Evolutionary conservation across 2,888 invertebrate species (phyloP), one percentile per base, ranked within the genome.

Genomic region (Diplolepis rosae): DNA sequence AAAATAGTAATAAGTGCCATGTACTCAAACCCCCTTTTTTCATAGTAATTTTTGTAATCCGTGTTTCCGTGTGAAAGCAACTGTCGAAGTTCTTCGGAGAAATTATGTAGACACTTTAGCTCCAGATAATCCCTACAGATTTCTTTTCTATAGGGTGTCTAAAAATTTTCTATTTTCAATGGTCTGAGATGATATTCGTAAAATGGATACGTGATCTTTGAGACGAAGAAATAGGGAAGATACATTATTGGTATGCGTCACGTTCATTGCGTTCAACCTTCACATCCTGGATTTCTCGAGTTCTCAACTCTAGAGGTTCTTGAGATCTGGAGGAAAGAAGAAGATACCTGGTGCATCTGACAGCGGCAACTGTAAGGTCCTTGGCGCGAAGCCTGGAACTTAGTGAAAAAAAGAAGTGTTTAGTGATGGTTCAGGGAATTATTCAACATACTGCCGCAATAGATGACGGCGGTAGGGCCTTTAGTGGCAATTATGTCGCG

Each of bases 261-360:
- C 76, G 50, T 69, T 73, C 71, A 70, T 74, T 74, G 76, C 74
- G 74, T 73, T 77, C 73, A 74, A 77, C 76, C 76, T 77, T 77
- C 74, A 73, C 71, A 74, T 71, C 70, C 70, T 72, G 69, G 61
- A 61, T 61, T 61, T 61, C 61, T 61, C 61, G 15, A 61, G 39
- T 39, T 61, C 61, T 61, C 39, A 22, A 48, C 18, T 48, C 48
- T 48, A 1, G 3, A 2, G 39, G 39, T n/a, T 61, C 61, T 61
- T 61, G 39, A 61, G 61, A 61, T 61, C 61, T 61, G 24, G 61
- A 61, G 39, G 35, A 61, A 61, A 61, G 61, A 61, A 39, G 61
- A 61, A 61, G 61, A 61, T 61, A 39, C 61, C 39, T 27, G 7
- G 35, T 22, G 61, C 61, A 22, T 61, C 39, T 61, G 61, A 61